Evolutionary conservation across 2,113 vertebrate species (phyloP).

Genomic region (Hippocampus zosterae): DNA sequence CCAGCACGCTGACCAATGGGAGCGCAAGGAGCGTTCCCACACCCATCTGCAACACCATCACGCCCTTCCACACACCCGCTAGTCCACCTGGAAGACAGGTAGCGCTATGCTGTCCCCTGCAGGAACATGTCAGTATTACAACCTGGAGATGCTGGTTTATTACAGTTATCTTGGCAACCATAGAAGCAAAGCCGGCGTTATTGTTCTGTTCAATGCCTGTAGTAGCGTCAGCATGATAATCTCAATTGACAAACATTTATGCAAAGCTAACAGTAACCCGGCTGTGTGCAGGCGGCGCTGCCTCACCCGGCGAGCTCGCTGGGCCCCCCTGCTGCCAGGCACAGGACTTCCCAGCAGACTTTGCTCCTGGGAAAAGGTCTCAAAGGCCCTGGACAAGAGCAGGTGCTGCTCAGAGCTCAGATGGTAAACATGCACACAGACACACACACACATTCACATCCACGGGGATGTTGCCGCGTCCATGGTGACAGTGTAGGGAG

Average conservation of each 20-base stretch:
- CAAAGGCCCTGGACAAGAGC: conserved; percentile 65
- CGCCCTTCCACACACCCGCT: conserved; percentile 74
- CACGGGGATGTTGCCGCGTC: background rate
- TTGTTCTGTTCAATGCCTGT: no score
- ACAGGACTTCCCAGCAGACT: conserved; percentile 67
- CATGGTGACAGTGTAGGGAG: background rate
- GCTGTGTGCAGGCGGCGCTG: conserved; percentile 48
- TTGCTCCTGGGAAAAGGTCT: conserved; percentile 71
- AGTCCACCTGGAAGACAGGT: conserved; percentile 71
- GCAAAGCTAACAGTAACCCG: no score
- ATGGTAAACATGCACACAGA: conserved; percentile 62
- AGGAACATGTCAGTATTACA: no score
- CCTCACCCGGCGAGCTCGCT: conserved; percentile 52
- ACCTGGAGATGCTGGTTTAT: no score
- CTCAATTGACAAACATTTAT: background rate
- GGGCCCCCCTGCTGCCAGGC: conserved; percentile 38
- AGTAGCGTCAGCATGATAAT: no score
- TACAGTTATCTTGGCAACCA: no score
- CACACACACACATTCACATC: background rate
- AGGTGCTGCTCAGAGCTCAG: conserved; percentile 73
- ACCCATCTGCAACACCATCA: conserved; percentile 61
- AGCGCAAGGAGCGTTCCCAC: conserved; percentile 40
- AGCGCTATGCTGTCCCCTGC: background rate
- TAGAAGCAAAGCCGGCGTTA: no score
- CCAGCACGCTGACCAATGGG: conserved; percentile 64